Evolutionary conservation across 2,113 vertebrate genomes (phyloP), one percentile per base, ranked within the genome.

Genomic region (Mola mola): DNA sequence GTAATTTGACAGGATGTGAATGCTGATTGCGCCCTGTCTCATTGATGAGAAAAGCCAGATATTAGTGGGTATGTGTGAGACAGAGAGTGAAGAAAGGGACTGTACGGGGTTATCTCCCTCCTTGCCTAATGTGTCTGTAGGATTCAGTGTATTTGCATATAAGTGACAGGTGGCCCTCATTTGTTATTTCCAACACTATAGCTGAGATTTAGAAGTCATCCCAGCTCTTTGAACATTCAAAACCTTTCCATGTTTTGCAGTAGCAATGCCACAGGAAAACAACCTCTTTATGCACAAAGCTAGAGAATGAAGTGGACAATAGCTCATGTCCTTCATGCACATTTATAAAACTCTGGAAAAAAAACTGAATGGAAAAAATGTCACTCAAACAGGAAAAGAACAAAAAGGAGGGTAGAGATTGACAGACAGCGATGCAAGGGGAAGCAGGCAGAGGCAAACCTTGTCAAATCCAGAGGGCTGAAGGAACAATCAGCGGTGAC

Each of bases 311-410:
- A 38, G 29, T 44, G 44, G 29, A 59, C 4, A 33, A 61, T 43
- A 55, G 24, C 47, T 78, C 44, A 65, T 65, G 75, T 83, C 72
- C 69, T 83, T 58, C 49, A 69, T 66, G 69, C 36, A 52, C 69
- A 72, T 85, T 72, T 72, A 72, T 78, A 52, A 79, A 63, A 26
- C 73, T 53, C 65, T 29, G 28, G 6, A 9, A 84, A 76, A 53
- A 52, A 47, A 69, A 50, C 20, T 24, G 19, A 22, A 43, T n/a
- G n/a, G 58, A 55, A 64, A 64, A 55, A 56, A 48, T 74, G 81
- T 43, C 76, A 87, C 65, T 86, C 79, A 77, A 19, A 7, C 48
- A 36, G 47, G 29, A 51, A 28, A 36, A 40, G 28, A 42, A 47
- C 25, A 43, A 38, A 48, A 58, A 56, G 42, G 40, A 38, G 29